Percentiles rank a stretch among this genome's conserved stretches.
These are phyloP conservation scores for Hypotaenidia okinawae DNA, from an alignment of 2,797 vertebrate genomes.

Conservation along the genomic window DNA sequence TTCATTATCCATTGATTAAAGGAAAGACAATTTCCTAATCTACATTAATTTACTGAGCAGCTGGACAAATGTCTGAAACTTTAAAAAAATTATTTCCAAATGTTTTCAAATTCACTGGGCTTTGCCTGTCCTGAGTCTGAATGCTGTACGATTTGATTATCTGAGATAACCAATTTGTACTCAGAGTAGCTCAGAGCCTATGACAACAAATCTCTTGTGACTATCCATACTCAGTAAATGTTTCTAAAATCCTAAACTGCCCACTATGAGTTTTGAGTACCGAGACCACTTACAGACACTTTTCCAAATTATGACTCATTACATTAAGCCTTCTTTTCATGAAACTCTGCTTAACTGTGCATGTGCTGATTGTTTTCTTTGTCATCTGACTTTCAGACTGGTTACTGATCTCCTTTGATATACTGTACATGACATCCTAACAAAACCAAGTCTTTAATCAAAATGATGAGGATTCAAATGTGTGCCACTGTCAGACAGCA, in stretches of 20 bases:
- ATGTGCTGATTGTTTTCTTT: slow-evolving; percentile 80
- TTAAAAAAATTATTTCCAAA: slow-evolving; percentile 72
- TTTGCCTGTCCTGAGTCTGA: background rate
- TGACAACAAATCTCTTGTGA: slow-evolving; percentile 41
- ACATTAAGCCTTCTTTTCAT: slow-evolving; percentile 69
- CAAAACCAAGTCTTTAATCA: slow-evolving; percentile 87
- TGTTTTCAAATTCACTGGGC: slow-evolving; percentile 45
- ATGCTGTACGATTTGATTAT: slow-evolving; percentile 21
- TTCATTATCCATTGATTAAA: slow-evolving; percentile 81
- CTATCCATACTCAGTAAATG: slow-evolving; percentile 1
- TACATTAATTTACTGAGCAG: slow-evolving; percentile 52
- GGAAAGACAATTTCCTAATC: slow-evolving; percentile 69
- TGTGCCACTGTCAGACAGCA: slow-evolving; percentile 76
- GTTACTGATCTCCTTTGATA: slow-evolving; percentile 93
- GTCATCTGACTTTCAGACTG: slow-evolving; percentile 93
- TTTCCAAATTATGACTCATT: slow-evolving; percentile 79
- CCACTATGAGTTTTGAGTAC: background rate
- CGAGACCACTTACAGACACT: slow-evolving; percentile 52
- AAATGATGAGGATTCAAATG: slow-evolving; percentile 81
- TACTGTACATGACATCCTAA: slow-evolving; percentile 90
- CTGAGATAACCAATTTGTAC: slow-evolving; percentile 40
- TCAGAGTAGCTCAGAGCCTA: slow-evolving; percentile 25
- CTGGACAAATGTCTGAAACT: slow-evolving; percentile 64
- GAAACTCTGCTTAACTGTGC: slow-evolving; percentile 75
- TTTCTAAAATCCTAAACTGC: slow-evolving; percentile 59